These are phyloP conservation scores for Uria aalge DNA, from an alignment of 2,113 vertebrate genomes.

Conservation along the genomic window DNA sequence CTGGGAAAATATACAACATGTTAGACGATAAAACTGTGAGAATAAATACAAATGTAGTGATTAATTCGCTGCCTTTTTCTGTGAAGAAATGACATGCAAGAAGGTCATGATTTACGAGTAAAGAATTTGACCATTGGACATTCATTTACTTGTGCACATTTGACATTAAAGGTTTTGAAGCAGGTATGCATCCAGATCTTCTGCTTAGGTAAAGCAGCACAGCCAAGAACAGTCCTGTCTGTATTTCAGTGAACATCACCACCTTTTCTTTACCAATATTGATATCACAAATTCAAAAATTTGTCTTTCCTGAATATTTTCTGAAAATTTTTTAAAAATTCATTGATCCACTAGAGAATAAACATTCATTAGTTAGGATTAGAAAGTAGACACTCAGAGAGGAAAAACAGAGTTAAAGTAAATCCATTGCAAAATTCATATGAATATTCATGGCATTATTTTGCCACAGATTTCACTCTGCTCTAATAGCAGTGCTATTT, in stretches of 20 bases:
- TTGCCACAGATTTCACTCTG: neutral
- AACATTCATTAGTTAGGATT: neutral
- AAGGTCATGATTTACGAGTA: neutral
- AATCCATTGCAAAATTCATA: neutral
- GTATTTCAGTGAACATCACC: neutral
- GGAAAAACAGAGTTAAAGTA: neutral
- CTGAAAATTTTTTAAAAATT: neutral
- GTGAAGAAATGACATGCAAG: neutral
- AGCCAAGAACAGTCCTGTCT: neutral
- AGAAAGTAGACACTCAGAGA: neutral
- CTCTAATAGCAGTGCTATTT: neutral
- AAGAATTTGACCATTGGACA: neutral
- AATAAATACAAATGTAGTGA: neutral
- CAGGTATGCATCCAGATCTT: neutral
- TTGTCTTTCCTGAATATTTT: neutral
- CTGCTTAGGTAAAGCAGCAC: neutral
- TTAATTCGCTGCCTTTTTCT: neutral
- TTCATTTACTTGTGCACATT: neutral
- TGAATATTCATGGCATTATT: slow-evolving; percentile 41
- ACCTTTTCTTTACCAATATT: neutral
- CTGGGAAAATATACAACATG: neutral
- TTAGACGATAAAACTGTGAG: neutral
- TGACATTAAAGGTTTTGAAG: neutral
- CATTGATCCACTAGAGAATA: neutral
- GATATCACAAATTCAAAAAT: neutral